Evolutionary conservation across 2,888 invertebrate genomes (phyloP).

Genomic region (Conomelus anceps): DNA sequence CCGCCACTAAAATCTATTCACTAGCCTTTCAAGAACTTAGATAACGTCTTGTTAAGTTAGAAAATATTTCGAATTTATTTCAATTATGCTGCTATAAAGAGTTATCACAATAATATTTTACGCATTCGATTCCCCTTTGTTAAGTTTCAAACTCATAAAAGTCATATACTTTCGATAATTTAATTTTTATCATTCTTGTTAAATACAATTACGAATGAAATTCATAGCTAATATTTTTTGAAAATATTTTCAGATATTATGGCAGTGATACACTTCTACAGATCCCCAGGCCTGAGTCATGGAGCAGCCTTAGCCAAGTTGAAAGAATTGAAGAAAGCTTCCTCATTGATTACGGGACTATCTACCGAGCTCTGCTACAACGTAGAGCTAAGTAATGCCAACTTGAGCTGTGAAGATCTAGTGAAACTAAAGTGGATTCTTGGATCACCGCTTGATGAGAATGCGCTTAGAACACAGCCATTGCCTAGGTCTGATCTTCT

Average conservation of each 20-base stretch:
- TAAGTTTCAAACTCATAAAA: too few relatives aligned
- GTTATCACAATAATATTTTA: too few relatives aligned
- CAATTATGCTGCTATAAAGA: too few relatives aligned
- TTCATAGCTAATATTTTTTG: too few relatives aligned
- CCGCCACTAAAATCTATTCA: too few relatives aligned
- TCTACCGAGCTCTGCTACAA: slow-evolving; percentile 77
- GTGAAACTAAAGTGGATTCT: slow-evolving; percentile 72
- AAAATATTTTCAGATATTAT: slow-evolving; percentile 20
- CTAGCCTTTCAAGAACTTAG: too few relatives aligned
- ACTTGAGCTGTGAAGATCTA: slow-evolving; percentile 50
- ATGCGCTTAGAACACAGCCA: slow-evolving; percentile 51
- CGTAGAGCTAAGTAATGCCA: slow-evolving; percentile 53
- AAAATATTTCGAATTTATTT: too few relatives aligned
- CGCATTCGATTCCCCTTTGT: too few relatives aligned
- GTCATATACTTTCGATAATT: too few relatives aligned
- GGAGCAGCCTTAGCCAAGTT: slow-evolving; percentile 35
- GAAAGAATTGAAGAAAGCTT: slow-evolving; percentile 33
- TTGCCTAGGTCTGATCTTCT: slow-evolving; percentile 44
- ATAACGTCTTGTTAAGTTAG: too few relatives aligned
- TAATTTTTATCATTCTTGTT: too few relatives aligned
- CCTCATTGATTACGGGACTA: slow-evolving; percentile 44
- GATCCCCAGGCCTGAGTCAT: slow-evolving; percentile 37
- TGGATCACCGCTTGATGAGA: slow-evolving; percentile 58
- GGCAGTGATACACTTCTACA: slow-evolving; percentile 34
- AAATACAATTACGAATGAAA: too few relatives aligned